Conservation (phyloP, 2,113 vertebrate genomes). For the Chrysemys picta region DNA sequence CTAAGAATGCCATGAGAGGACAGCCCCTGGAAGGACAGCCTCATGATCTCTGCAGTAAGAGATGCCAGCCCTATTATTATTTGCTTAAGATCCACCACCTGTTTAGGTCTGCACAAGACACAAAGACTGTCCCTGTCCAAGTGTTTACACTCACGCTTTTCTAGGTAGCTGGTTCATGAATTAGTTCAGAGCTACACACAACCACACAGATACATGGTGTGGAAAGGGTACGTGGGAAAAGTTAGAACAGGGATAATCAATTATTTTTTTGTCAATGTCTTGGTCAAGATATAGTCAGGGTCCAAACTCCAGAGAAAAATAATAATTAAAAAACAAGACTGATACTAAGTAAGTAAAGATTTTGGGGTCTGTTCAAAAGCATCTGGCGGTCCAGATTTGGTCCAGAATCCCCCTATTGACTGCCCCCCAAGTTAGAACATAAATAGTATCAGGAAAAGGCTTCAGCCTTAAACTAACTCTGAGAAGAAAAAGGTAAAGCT, state of each 20-base stretch:
- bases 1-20: background rate
- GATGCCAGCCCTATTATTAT: background rate
- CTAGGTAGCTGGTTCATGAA: accelerated
- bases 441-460: background rate
- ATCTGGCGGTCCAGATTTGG: too few species aligned
- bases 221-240: background rate
- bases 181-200: accelerated
- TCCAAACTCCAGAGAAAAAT: too few species aligned
- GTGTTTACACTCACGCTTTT: background rate
- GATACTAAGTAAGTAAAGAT: too few species aligned
- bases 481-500: background rate
- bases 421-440: too few species aligned
- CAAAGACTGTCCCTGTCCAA: background rate
- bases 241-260: background rate
- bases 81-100: background rate
- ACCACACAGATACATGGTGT: background rate
- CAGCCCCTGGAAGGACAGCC: background rate
- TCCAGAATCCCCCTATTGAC: too few species aligned
- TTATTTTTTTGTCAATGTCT: too few species aligned
- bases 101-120: background rate
- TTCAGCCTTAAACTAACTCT: background rate
- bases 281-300: too few species aligned
- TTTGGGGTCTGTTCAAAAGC: too few species aligned
- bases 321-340: too few species aligned
- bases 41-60: background rate